phyloP scores from a whole-genome alignment of 2,888 invertebrate genomes.

The Limenitis camilla region DNA sequence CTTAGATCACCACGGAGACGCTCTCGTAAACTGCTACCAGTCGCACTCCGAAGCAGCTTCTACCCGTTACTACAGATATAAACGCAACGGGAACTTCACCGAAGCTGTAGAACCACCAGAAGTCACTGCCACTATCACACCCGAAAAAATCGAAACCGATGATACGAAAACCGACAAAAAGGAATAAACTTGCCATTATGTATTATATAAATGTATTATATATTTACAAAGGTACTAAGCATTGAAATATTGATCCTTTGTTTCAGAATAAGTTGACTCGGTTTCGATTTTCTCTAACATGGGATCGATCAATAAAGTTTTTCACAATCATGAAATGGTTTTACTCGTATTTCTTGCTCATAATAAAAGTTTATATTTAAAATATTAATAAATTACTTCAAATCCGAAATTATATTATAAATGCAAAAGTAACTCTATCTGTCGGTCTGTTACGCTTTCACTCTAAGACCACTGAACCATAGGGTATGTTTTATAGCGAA shows the following conservation, averaged over 20 bases:
- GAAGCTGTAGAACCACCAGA: constrained; percentile 11
- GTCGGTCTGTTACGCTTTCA: no score
- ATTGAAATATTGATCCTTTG: constrained; percentile 21
- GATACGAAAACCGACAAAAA: constrained; percentile 27
- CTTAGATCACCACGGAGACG: constrained; percentile 77
- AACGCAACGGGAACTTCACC: constrained; percentile 53
- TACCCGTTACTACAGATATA: constrained; percentile 59
- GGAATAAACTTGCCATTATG: constrained; percentile 30
- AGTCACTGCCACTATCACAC: constrained; percentile 5
- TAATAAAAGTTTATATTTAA: no score
- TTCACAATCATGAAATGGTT: background rate
- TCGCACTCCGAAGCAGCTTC: constrained; percentile 52
- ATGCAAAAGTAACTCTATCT: no score
- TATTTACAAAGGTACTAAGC: background rate
- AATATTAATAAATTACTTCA: no score
- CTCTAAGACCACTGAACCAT: no score
- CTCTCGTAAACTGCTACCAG: constrained; percentile 74
- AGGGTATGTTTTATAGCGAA: no score
- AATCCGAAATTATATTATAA: no score
- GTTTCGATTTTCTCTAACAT: constrained; percentile 17
- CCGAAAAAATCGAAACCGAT: constrained; percentile 2
- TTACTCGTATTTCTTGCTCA: background rate
- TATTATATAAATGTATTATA: background rate
- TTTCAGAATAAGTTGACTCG: constrained; percentile 16
- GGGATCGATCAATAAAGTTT: constrained; percentile 19